Evolutionary conservation across 2,113 vertebrate species (phyloP), one percentile per base, ranked within the genome.

Genomic region (Triplophysa tibetana): DNA sequence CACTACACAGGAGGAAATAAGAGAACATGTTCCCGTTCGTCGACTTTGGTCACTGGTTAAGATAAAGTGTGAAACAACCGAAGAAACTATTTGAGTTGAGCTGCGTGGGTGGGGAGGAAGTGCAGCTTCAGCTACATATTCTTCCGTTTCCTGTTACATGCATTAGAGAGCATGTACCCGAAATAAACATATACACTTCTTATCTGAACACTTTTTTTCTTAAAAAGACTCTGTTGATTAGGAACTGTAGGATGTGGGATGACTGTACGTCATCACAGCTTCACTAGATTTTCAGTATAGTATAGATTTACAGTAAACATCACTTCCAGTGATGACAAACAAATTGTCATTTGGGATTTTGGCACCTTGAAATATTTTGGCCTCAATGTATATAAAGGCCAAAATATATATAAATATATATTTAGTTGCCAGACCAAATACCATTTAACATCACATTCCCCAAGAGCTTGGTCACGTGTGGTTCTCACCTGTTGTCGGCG

Each of bases 401-500:
- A 29, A 4, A 29, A 29, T 29, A 29, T 29, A 29, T 29, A 6
- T 16, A 16, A 65, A 54, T 21, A 50, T 41, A 23, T 45, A 33
- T 23, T 41, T 23, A 16, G 14, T 52, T 70, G 24, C 67, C 67
- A 26, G 67, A 8, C 14, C 16, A 26, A 50, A n/a, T 5, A n/a
- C 11, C 13, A 19, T n/a, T 41, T 43, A 16, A 8, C 33, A 11
- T 23, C 21, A 26, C 12, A 29, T n/a, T 73, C 54, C 19, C 11
- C 3, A 9, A 8, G 1, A 43, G 13, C 70, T 29, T 23, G 70
- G 29, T 7, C 54, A 16, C 16, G 13, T 24, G 26, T n/a, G 24
- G 11, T 26, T 33, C 70, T 91, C 88, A 98, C 96, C 95, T 94
- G 92, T 48, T 91, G 94, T 7, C 84, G 81, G 70, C 89, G 95